These are phyloP conservation scores for Hymenopus coronatus DNA, from an alignment of 2,888 invertebrate species.

Conservation along the genomic window DNA sequence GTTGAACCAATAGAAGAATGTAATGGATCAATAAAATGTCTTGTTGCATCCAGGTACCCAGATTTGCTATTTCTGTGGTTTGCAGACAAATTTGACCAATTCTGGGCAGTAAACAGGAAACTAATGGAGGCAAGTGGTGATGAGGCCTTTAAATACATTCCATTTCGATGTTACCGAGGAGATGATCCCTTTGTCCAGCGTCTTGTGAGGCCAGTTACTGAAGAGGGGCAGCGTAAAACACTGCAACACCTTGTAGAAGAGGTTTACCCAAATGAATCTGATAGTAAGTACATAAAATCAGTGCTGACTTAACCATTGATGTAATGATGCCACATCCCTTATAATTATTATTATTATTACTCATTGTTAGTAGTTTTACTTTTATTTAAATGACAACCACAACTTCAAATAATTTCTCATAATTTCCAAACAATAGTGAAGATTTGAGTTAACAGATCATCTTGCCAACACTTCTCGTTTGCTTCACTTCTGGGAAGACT, in stretches of 20 bases:
- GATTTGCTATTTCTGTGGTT: slow-evolving; percentile 34
- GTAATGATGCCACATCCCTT: no score
- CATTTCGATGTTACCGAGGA: slow-evolving; percentile 76
- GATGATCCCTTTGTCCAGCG: slow-evolving; percentile 72
- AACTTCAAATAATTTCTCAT: no score
- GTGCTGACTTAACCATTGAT: no score
- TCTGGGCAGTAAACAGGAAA: slow-evolving; percentile 95
- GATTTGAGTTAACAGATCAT: no score
- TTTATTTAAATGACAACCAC: no score
- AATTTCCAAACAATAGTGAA: no score
- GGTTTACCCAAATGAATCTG: slow-evolving; percentile 56
- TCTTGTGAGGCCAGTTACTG: slow-evolving; percentile 71
- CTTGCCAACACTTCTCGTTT: no score
- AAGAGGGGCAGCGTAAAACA: slow-evolving; percentile 69
- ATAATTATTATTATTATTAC: no score
- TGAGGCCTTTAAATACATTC: slow-evolving; percentile 86
- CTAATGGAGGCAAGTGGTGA: slow-evolving; percentile 85
- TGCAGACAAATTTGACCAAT: slow-evolving; percentile 96
- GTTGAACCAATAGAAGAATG: background rate
- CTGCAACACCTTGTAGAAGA: slow-evolving; percentile 68
- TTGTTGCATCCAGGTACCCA: background rate
- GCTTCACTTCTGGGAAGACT: no score
- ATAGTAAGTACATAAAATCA: slow-evolving; percentile 35
- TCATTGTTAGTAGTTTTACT: no score
- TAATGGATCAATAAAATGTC: background rate